Conservation (phyloP, 53 echinoderm and acorn worm species). For the Glandiceps talaboti region DNA sequence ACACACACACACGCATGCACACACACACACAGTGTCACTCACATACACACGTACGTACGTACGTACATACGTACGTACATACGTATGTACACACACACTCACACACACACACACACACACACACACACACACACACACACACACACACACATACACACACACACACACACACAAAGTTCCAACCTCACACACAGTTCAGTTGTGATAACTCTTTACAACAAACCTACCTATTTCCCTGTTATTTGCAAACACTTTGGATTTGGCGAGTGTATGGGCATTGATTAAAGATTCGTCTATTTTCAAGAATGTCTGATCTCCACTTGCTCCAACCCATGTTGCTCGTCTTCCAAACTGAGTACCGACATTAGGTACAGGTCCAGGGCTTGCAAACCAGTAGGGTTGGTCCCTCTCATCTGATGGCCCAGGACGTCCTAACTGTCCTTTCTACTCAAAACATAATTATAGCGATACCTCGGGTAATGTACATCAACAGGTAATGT, state of each 20-base stretch:
- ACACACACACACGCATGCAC: too few species aligned
- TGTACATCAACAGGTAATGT: too few species aligned
- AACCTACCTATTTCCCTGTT: constrained; percentile 54
- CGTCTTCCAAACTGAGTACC: constrained; percentile 60
- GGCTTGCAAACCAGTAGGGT: constrained; percentile 38
- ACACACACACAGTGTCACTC: too few species aligned
- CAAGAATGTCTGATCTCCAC: constrained; percentile 74
- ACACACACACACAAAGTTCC: too few species aligned
- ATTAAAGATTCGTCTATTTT: constrained; percentile 93
- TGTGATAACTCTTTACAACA: not conserved
- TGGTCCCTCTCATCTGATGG: constrained; percentile 70
- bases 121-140: too few species aligned
- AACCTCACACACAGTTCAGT: not conserved
- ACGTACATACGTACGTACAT: too few species aligned
- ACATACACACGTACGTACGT: too few species aligned
- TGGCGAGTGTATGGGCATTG: constrained; percentile 70
- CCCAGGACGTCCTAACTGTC: constrained; percentile 76
- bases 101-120: too few species aligned
- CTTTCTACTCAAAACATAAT: constrained; percentile 7
- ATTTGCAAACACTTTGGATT: constrained; percentile 85
- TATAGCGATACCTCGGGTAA: too few species aligned
- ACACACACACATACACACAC: too few species aligned
- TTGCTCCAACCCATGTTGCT: constrained; percentile 82
- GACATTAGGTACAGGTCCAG: constrained; percentile 59
- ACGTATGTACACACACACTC: too few species aligned